Conservation (phyloP, 1,140 invertebrate species). For the Dendrolimus kikuchii region DNA sequence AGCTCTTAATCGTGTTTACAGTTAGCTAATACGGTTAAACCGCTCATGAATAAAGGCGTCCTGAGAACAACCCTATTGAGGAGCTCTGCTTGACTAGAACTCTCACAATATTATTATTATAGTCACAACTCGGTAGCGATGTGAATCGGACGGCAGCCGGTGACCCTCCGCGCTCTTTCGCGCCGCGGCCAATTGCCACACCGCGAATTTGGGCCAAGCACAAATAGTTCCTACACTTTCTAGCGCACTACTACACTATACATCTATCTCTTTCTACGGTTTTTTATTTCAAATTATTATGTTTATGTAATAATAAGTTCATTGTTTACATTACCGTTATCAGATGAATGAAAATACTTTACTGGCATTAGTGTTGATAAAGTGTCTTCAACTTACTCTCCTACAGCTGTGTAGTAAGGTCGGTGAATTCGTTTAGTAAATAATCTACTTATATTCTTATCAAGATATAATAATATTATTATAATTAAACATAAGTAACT, state of each 20-base stretch:
- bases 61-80: conserved; percentile 24
- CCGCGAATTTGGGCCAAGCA: conserved; percentile 53
- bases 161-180: conserved; percentile 45
- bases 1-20: no score
- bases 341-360: conserved; percentile 30
- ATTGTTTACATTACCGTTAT: conserved; percentile 52
- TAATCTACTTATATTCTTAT: background rate
- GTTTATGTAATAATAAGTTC: conserved; percentile 52
- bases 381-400: conserved; percentile 7
- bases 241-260: conserved; percentile 13
- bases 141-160: conserved; percentile 55
- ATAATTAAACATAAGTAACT: background rate
- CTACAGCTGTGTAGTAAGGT: conserved; percentile 11
- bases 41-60: background rate
- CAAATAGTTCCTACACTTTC: conserved; percentile 34
- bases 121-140: conserved; percentile 68
- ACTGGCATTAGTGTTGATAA: conserved; percentile 15
- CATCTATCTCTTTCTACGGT: conserved; percentile 24
- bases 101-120: conserved; percentile 28
- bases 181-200: conserved; percentile 35
- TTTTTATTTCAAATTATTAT: conserved; percentile 17
- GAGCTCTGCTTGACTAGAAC: conserved; percentile 38
- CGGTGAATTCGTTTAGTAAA: no score
- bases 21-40: no score
- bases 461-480: background rate